Evolutionary conservation across 2,797 vertebrate species (phyloP).

Genomic region (Spheniscus humboldti): DNA sequence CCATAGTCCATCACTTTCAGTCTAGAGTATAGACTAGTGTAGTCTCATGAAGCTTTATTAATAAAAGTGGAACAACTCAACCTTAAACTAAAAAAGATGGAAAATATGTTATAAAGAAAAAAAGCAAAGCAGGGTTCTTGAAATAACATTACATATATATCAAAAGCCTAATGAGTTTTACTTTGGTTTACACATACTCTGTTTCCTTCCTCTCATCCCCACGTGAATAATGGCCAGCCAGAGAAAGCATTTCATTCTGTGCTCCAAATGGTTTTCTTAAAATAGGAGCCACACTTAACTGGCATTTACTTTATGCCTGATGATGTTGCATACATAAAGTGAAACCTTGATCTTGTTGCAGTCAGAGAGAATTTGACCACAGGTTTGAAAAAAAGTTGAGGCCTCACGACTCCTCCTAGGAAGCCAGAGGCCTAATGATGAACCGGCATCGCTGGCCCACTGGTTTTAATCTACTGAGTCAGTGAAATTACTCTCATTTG

Average conservation of each 20-base stretch:
- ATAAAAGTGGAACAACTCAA: background rate
- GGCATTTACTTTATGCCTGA: background rate
- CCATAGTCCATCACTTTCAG: background rate
- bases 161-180: background rate
- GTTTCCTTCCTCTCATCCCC: background rate
- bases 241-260: background rate
- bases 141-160: background rate
- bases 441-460: background rate
- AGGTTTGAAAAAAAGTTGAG: background rate
- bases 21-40: background rate
- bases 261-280: background rate
- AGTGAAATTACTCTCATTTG: background rate
- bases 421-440: background rate
- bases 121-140: background rate
- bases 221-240: background rate
- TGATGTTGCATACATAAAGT: background rate
- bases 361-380: background rate
- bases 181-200: background rate
- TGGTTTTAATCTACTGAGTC: background rate
- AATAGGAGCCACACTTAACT: background rate
- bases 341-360: background rate
- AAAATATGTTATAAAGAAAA: background rate
- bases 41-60: background rate
- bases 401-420: background rate
- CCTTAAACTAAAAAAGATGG: background rate